Conservation (phyloP, 2,797 vertebrate genomes). For the Pangasius djambal region DNA sequence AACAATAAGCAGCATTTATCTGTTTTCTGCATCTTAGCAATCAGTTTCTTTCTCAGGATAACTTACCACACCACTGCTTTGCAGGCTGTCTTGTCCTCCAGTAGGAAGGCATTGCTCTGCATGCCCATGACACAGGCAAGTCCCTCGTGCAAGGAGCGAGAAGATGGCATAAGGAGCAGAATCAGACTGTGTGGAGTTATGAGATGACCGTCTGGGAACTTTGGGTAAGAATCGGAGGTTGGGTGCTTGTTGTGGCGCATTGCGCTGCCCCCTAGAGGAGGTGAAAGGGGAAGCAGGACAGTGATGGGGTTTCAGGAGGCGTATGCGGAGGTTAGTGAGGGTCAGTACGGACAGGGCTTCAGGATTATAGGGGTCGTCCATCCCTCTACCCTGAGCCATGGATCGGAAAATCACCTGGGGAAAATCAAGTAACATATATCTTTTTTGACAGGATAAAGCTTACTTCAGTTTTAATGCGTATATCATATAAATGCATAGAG, state of each 20-base stretch:
- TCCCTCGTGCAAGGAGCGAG: slow-evolving; percentile 83
- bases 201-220: slow-evolving; percentile 38
- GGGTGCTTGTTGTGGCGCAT: background rate
- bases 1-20: background rate
- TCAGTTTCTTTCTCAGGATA: background rate
- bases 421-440: background rate
- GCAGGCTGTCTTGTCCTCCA: slow-evolving; percentile 49
- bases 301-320: slow-evolving; percentile 81
- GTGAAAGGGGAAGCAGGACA: slow-evolving; percentile 67
- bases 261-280: slow-evolving; percentile 26
- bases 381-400: slow-evolving; percentile 73
- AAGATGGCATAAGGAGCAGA: slow-evolving; percentile 83
- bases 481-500: background rate
- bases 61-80: slow-evolving; percentile 65
- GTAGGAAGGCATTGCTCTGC: slow-evolving; percentile 79
- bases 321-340: slow-evolving; percentile 85
- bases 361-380: slow-evolving; percentile 81
- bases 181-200: slow-evolving; percentile 34
- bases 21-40: background rate
- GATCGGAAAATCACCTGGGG: slow-evolving; percentile 84
- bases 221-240: background rate
- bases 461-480: background rate
- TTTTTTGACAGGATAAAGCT: background rate
- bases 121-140: slow-evolving; percentile 89
- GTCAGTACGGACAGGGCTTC: slow-evolving; percentile 79